Base-by-base conservation (phyloP, 2,797 vertebrate genomes). In the Liparis tanakae region DNA sequence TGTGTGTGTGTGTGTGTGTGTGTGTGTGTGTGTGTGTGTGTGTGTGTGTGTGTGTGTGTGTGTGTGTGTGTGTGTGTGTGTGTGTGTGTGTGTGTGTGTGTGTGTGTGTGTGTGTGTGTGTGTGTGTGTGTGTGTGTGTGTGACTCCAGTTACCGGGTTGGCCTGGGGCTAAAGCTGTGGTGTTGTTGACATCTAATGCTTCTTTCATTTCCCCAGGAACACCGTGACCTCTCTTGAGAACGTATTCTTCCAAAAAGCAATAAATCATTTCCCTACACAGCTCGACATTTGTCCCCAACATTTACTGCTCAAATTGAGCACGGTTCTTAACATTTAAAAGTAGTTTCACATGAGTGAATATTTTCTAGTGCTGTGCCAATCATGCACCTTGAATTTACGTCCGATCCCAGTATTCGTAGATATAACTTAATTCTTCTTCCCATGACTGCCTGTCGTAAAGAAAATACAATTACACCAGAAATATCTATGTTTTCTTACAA, bases 311-410 rank as follows among this genome's bases (percentile, higher is more conserved):
- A 88, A 87, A 92, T 90, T 83, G 88, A 92, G 93, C 87, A 89
- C 63, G n/a, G 63, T 81, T 86, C 65, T 87, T 93, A 94, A 92
- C 91, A 94, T 94, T 94, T 93, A 85, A 89, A 91, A 84, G 76
- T 88, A 77, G 91, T 90, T 90, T 91, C 39, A 77, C 63, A 63
- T 81, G 62, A 39, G 75, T 90, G 85, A 91, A 90, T 92, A 87
- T 90, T 89, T 80, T 83, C 48, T 43, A 20, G 36, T 72, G 51
- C 60, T 71, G 25, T 72, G 67, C 56, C 79, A 76, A 18, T 86
- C 51, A 60, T 41, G 48, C 20, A 70, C 54, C 53, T 17, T 22
- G 33, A 61, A 67, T 78, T 51, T 50, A 37, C 22, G 15, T 53
- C 5, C 41, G 7, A 54, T 34, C 15, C 41, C 15, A 36, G 4